Conservation (phyloP, 2,888 invertebrate genomes). For the Metallyticus violacea region DNA sequence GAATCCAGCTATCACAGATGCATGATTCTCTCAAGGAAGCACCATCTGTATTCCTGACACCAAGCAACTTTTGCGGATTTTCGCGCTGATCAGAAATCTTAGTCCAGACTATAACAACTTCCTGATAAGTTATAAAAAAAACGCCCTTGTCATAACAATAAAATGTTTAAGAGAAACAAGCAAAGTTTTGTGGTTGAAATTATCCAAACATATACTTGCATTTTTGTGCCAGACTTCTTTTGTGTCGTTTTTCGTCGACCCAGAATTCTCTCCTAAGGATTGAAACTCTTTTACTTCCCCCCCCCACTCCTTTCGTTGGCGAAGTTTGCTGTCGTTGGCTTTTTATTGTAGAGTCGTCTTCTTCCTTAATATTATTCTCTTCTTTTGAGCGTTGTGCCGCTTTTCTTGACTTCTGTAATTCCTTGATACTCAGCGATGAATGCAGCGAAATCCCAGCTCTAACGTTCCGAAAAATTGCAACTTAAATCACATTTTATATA, state of each 20-base stretch:
- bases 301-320: not conserved
- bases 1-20: too few relatives aligned
- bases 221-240: not conserved
- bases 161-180: too few relatives aligned
- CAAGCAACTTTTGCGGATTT: too few relatives aligned
- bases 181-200: too few relatives aligned
- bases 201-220: too few relatives aligned
- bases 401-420: not conserved
- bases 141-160: too few relatives aligned
- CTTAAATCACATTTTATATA: conserved; percentile 26
- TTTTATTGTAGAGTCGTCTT: not conserved
- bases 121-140: too few relatives aligned
- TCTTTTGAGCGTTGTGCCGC: not conserved
- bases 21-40: too few relatives aligned
- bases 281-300: not conserved
- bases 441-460: not conserved
- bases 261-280: not conserved
- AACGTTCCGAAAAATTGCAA: conserved; percentile 22
- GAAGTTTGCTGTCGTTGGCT: not conserved
- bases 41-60: too few relatives aligned
- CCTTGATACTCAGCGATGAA: not conserved
- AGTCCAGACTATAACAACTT: too few relatives aligned
- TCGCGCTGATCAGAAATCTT: too few relatives aligned
- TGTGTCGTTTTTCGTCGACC: not conserved
- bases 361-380: not conserved